Conservation (phyloP, 2,113 vertebrate species). For the Phalacrocorax carbo region DNA sequence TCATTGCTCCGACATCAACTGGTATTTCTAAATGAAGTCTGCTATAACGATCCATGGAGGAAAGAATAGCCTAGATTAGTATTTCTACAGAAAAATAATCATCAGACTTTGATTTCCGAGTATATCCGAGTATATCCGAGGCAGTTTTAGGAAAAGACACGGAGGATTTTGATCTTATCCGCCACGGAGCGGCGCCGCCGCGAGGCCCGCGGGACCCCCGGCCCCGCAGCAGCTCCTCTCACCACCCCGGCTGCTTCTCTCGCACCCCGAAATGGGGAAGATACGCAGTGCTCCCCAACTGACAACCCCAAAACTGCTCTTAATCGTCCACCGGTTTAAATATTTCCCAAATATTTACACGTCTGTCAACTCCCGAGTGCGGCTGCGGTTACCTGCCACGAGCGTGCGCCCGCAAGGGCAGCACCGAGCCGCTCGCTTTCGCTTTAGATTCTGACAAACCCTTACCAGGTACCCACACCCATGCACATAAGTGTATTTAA, state of each 20-base stretch:
- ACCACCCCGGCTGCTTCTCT: not conserved
- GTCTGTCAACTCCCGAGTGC: not conserved
- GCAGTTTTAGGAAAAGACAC: not conserved
- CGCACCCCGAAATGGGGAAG: not conserved
- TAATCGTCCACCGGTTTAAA: not conserved
- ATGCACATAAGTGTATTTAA: slow-evolving; percentile 36
- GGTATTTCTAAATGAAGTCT: not conserved
- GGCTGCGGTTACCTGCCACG: not conserved
- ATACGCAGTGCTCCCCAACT: not conserved
- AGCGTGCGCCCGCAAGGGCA: not conserved
- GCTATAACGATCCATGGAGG: not conserved
- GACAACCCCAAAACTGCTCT: not conserved
- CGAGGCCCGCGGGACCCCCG: not conserved
- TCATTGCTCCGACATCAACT: not conserved
- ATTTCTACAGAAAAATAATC: not conserved
- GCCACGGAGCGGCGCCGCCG: not conserved
- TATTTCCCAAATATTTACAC: not conserved
- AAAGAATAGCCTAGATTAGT: not conserved
- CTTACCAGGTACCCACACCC: not conserved
- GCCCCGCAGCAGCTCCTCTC: not conserved
- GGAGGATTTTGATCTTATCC: not conserved
- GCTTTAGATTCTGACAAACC: not conserved
- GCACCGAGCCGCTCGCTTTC: not conserved
- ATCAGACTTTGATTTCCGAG: not conserved
- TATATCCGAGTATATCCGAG: not conserved